Percentiles rank a stretch among this genome's conserved stretches.
Evolutionary conservation across 1,140 invertebrate genomes (phyloP).

Genomic region (Parapsyche elsis): DNA sequence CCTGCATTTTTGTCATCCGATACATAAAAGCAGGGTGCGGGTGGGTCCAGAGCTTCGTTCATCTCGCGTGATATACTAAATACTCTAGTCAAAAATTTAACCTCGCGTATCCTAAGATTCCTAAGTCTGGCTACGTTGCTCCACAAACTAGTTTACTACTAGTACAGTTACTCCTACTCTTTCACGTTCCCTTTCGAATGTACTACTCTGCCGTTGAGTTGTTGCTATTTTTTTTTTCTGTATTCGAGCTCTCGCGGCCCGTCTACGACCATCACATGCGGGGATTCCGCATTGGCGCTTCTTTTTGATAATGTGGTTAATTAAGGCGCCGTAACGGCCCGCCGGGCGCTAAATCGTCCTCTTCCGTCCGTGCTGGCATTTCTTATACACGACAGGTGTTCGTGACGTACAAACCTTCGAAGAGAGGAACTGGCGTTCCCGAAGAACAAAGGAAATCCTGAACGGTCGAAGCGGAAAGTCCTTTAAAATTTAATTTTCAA

Average conservation of each 20-base stretch:
- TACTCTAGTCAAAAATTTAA: constrained; percentile 5
- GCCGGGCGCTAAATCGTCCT: constrained; percentile 30
- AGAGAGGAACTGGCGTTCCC: neutral
- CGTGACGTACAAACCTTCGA: constrained; percentile 2
- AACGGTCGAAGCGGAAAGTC: neutral
- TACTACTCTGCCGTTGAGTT: constrained; percentile 2
- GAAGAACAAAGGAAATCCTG: constrained; percentile 14
- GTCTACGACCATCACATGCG: neutral
- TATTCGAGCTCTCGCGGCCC: neutral
- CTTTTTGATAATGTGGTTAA: constrained; percentile 2
- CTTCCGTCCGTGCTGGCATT: constrained; percentile 1
- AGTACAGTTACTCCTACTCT: constrained; percentile 5
- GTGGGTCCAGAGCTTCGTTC: neutral
- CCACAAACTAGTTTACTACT: constrained; percentile 29
- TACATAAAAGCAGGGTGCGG: neutral
- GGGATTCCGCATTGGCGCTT: neutral
- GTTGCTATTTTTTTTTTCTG: neutral
- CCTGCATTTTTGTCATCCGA: constrained; percentile 5
- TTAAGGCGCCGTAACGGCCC: neutral
- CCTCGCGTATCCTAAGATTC: neutral
- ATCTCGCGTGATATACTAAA: neutral
- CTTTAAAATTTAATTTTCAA: neutral
- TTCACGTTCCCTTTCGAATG: constrained; percentile 22
- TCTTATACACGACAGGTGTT: constrained; percentile 3
- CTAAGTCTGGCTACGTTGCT: neutral